These are phyloP conservation scores for Melanotaenia pygmaea DNA, from an alignment of 2,797 vertebrate genomes.

Conservation along the genomic window DNA sequence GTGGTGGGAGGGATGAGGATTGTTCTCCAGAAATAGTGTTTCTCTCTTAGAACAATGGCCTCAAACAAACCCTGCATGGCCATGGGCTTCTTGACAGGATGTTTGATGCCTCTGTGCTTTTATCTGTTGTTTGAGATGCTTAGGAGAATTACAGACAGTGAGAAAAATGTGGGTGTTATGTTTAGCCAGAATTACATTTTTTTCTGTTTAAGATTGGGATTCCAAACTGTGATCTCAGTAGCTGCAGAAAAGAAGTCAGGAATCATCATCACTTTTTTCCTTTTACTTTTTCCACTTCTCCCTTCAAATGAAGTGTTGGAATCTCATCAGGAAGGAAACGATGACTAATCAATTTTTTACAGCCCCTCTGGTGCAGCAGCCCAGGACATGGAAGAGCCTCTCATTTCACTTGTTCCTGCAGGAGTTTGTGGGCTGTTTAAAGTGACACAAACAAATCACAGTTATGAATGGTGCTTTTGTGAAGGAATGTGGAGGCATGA, in stretches of 20 bases:
- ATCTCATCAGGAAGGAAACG: slow-evolving; percentile 65
- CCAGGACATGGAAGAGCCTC: slow-evolving; percentile 49
- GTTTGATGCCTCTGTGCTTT: slow-evolving; percentile 53
- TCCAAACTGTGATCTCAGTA: slow-evolving; percentile 27
- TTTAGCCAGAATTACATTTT: slow-evolving; percentile 41
- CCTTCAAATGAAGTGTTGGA: slow-evolving; percentile 56
- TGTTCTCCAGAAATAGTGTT: slow-evolving; percentile 58
- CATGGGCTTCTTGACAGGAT: slow-evolving; percentile 42
- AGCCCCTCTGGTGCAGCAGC: slow-evolving; percentile 51
- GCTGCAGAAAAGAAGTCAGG: slow-evolving; percentile 29
- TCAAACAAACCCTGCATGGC: slow-evolving; percentile 52
- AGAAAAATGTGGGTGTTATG: slow-evolving; percentile 51
- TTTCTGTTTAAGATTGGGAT: slow-evolving; percentile 12
- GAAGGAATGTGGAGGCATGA: slow-evolving; percentile 34
- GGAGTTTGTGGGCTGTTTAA: slow-evolving; percentile 32
- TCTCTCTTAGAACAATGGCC: slow-evolving; percentile 55
- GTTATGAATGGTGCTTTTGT: slow-evolving; percentile 37
- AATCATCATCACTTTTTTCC: slow-evolving; percentile 29
- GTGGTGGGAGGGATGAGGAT: slow-evolving; percentile 31
- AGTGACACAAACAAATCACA: slow-evolving; percentile 45
- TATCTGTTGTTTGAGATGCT: slow-evolving; percentile 55
- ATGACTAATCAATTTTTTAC: slow-evolving; percentile 69
- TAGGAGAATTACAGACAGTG: slow-evolving; percentile 44
- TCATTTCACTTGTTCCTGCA: slow-evolving; percentile 45
- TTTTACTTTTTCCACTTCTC: slow-evolving; percentile 4